Base-by-base conservation (phyloP, 2,113 vertebrate species). In the Clinocottus analis region DNA sequence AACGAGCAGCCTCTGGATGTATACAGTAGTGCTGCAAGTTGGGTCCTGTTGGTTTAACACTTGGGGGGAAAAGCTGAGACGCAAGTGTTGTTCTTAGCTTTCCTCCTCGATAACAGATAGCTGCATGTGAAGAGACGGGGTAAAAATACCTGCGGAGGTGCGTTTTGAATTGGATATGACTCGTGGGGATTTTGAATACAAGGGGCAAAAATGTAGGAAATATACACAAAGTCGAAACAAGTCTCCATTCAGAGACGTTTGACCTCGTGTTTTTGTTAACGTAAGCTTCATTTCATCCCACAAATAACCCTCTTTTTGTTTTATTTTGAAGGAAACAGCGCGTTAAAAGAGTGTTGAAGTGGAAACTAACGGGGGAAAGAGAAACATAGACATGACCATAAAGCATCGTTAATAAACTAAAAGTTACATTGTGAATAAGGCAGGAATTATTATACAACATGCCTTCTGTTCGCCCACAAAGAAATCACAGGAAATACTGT, bases 41-140 rank as follows among this genome's bases (percentile, higher is more conserved):
- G 35, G 47, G 33, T 53, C 56, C 25, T 90, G 89, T 89, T 90
- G 84, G 79, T 81, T 80, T 82, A 89, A 88, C 86, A 82, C 82
- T 83, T 25, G 1, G 17, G 43, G 35, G 39, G 47, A 76, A 90
- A 89, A 78, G 72, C 55, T 49, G 75, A 83, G 67, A 63, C 37
- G 25, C 39, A 66, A 59, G 21, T 83, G 78, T 82, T 86, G 70
- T 89, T 87, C 79, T 79, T 60, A 73, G 62, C 75, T 78, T 77
- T 75, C 25, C 41, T 74, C 56, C 67, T 73, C 41, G 70, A 80
- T 83, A 68, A 75, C 27, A 81, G 16, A 83, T 72, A 68, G 11
- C 66, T 16, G 53, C 47, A 45, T 33, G 41, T 8, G 55, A 12
- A 23, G 27, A 23, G 10, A 59, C 39, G 21, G 14, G n/a, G 33